Evolutionary conservation across 2,888 invertebrate genomes (phyloP).

Genomic region (Hermaeophaga mercurialis): DNA sequence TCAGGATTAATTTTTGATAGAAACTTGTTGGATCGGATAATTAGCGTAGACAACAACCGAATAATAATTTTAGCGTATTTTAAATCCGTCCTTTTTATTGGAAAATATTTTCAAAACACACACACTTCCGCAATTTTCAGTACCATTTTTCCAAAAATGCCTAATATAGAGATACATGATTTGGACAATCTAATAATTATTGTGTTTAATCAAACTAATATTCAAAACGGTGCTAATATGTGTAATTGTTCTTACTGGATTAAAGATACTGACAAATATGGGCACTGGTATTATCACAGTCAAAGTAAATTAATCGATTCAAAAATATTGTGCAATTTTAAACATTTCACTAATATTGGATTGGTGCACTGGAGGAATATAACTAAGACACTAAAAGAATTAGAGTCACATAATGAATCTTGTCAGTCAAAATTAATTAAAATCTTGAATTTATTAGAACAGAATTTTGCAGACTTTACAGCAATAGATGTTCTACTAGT

Average conservation of each 20-base stretch:
- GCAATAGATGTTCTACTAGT: neutral
- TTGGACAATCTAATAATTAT: neutral
- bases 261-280: neutral
- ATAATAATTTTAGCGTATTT: conserved; percentile 17
- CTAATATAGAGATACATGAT: neutral
- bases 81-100: conserved; percentile 9
- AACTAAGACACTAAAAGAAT: neutral
- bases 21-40: conserved; percentile 3
- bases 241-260: conserved; percentile 16
- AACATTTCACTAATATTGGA: conserved; percentile 12
- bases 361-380: neutral
- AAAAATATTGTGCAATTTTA: conserved; percentile 6
- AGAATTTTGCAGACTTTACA: neutral
- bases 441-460: too few species aligned
- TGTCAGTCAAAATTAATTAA: too few species aligned
- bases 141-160: conserved; percentile 13
- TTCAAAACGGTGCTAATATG: neutral
- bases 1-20: conserved; percentile 7
- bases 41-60: neutral
- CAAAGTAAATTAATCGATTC: neutral
- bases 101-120: conserved; percentile 2
- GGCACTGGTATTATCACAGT: conserved; percentile 11
- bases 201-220: conserved; percentile 1
- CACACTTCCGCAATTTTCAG: conserved; percentile 10
- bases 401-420: neutral